A percentile compares a stretch with the other conserved stretches of the same genome.
Conservation (phyloP, 1,140 invertebrate species). For the Drosophila melanica region DNA sequence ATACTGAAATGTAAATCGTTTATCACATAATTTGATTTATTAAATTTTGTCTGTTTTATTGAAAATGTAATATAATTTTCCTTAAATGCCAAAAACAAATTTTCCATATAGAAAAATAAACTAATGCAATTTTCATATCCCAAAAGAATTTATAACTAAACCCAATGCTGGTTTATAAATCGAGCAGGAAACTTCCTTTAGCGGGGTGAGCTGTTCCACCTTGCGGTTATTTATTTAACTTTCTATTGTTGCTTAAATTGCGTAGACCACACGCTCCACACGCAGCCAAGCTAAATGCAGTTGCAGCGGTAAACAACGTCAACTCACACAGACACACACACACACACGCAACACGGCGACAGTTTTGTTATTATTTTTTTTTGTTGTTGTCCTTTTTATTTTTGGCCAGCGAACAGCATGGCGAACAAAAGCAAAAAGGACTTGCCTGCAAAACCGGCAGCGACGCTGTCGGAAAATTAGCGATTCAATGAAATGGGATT, state of each 20-base stretch:
- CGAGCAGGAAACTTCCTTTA: neutral
- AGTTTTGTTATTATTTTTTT: conserved; percentile 10
- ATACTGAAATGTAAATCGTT: too few relatives aligned
- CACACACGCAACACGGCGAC: neutral
- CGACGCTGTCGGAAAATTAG: conserved; percentile 77
- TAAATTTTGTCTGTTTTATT: too few relatives aligned
- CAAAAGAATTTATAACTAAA: neutral
- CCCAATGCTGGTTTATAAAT: neutral
- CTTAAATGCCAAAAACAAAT: neutral
- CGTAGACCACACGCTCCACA: neutral
- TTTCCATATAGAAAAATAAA: neutral
- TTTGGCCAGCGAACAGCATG: conserved; percentile 5
- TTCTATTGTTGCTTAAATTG: conserved; percentile 4
- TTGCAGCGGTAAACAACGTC: conserved; percentile 7
- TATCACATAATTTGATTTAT: too few relatives aligned
- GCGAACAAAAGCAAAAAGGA: conserved; percentile 35
- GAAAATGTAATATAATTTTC: too few relatives aligned
- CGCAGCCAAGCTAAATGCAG: conserved; percentile 1
- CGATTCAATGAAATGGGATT: conserved; percentile 84
- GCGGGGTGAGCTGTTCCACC: neutral
- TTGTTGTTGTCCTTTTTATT: conserved; percentile 1
- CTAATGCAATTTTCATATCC: neutral
- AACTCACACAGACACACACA: neutral
- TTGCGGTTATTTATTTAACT: conserved; percentile 15
- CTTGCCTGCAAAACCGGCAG: conserved; percentile 43